A percentile compares a stretch with the other conserved stretches of the same genome.
phyloP scores from a whole-genome alignment of 1,140 invertebrate species.

The Diachasma alloeum region DNA sequence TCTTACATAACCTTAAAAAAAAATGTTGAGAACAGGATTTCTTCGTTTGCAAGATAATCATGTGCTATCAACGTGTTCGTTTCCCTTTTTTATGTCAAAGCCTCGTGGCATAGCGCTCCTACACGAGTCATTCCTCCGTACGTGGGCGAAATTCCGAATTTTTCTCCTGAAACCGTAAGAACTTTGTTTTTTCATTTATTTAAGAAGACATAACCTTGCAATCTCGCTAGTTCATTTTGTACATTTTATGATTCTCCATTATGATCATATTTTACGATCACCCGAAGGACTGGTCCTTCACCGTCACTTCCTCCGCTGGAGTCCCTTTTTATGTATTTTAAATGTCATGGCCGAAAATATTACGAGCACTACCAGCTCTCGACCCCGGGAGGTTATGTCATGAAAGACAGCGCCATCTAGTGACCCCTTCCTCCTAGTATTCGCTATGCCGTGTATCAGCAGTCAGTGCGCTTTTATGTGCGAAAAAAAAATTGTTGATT shows the following conservation, averaged over 20 bases:
- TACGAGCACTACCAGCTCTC: not conserved
- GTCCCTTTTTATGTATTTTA: not conserved
- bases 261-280: not conserved
- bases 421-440: not conserved
- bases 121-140: constrained; percentile 1
- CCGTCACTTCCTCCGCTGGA: not conserved
- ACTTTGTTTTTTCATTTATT: not conserved
- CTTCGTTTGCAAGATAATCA: not conserved
- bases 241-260: not conserved
- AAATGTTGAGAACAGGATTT: not conserved
- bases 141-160: constrained; percentile 10
- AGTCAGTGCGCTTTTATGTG: not conserved
- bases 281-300: not conserved
- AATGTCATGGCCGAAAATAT: not conserved
- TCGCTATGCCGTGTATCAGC: not conserved
- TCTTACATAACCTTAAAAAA: constrained; percentile 4
- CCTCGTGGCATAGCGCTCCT: not conserved
- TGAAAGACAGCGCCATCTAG: not conserved
- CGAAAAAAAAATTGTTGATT: not conserved
- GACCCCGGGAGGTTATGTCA: not conserved
- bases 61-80: not conserved
- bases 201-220: not conserved
- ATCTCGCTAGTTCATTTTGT: not conserved
- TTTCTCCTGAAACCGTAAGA: not conserved
- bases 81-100: constrained; percentile 10